These are phyloP conservation scores for Cacoxenus indagator DNA, from an alignment of 2,888 invertebrate species.

Conservation along the genomic window DNA sequence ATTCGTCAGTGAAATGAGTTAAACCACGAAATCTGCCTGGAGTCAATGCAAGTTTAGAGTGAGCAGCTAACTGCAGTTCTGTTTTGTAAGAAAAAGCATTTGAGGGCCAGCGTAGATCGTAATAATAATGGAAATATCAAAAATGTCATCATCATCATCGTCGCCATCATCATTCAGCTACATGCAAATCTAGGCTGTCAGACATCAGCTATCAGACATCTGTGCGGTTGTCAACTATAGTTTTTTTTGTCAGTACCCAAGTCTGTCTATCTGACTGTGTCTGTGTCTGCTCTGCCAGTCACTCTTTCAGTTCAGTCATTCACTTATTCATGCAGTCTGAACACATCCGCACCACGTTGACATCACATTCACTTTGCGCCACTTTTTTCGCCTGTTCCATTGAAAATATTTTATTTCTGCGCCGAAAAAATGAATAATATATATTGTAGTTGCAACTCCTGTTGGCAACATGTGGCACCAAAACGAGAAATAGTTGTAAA, in stretches of 20 bases:
- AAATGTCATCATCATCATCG: background rate
- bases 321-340: constrained; percentile 13
- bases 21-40: background rate
- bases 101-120: too few relatives aligned
- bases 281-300: constrained; percentile 10
- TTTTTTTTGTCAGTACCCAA: constrained; percentile 39
- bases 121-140: background rate
- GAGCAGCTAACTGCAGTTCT: too few relatives aligned
- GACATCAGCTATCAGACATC: constrained; percentile 35
- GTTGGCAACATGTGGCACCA: constrained; percentile 9
- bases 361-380: background rate
- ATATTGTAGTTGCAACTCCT: constrained; percentile 16
- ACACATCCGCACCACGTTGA: constrained; percentile 5
- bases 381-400: background rate
- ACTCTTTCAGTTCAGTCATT: constrained; percentile 15
- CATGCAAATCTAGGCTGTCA: constrained; percentile 19
- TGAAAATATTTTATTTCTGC: background rate
- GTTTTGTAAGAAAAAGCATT: too few relatives aligned
- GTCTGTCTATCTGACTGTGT: constrained; percentile 33
- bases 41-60: too few relatives aligned
- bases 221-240: constrained; percentile 33
- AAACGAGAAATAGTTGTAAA: background rate
- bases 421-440: background rate
- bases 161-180: background rate
- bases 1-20: background rate